Evolutionary conservation across 2,888 invertebrate species (phyloP), one percentile per base, ranked within the genome.

Genomic region (Cyclophora albipunctata): DNA sequence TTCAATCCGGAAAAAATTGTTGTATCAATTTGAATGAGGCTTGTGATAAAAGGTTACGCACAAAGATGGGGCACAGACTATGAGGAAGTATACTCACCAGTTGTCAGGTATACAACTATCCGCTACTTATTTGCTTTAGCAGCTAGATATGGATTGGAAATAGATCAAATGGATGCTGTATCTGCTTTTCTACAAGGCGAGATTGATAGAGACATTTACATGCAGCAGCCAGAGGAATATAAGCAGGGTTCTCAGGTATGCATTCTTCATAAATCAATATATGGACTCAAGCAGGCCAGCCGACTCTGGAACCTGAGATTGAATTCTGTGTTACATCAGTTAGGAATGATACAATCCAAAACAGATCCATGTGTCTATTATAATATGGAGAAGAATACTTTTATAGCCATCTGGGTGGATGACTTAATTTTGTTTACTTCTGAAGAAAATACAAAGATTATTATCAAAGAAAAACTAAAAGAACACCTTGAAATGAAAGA

Each of bases 61-160:
- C 64, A 63, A 45, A 61, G 44, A 47, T 58, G 56, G 51, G 58
- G 63, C 2, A 51, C 1, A 45, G 61, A 62, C 5, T 63, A 55
- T 51, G 51, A 59, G 35, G 58, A 60, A 34, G 42, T 52, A 5
- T 60, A 57, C 48, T 34, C 62, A 3, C 59, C 62, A 0, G 62
- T 62, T 1, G 54, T 61, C 7, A 49, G 56, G 40, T 59, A 50
- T 45, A 42, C 50, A 3, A 45, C 50, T 35, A n/a, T n/a, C n/a
- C n/a, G n/a, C n/a, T n/a, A n/a, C n/a, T n/a, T n/a, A n/a, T n/a
- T n/a, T n/a, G n/a, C n/a, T 55, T n/a, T 61, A 47, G 60, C 61
- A 40, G 60, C 58, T 3, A 55, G 50, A 34, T 46, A 58, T 53
- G 20, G n/a, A n/a, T n/a, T n/a, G n/a, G n/a, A n/a, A n/a, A n/a